Evolutionary conservation across 2,113 vertebrate genomes (phyloP).

Genomic region (Periophthalmodon schlosseri): DNA sequence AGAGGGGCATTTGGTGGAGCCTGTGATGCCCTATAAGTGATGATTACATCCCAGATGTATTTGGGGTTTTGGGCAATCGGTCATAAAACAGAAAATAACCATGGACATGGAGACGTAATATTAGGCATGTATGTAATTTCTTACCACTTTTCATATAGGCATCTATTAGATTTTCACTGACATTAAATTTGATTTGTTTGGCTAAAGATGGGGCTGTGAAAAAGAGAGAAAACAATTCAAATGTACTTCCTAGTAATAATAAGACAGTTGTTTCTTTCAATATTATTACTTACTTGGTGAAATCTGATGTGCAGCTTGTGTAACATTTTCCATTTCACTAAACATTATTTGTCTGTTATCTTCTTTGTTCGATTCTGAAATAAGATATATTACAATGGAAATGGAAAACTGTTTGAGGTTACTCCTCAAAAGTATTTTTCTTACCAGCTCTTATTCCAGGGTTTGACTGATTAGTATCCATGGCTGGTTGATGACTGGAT

Average conservation of each 20-base stretch:
- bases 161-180: slow-evolving; percentile 57
- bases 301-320: neutral
- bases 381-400: neutral
- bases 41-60: neutral
- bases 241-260: neutral
- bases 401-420: neutral
- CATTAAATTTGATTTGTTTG: slow-evolving; percentile 61
- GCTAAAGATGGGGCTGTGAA: slow-evolving; percentile 60
- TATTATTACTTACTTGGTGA: slow-evolving; percentile 2
- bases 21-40: too few relatives aligned
- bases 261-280: neutral
- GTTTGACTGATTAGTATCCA: neutral
- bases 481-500: neutral
- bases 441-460: neutral
- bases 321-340: neutral
- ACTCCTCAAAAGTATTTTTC: neutral
- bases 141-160: slow-evolving; percentile 76
- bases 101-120: neutral
- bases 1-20: too few relatives aligned
- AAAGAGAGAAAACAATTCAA: neutral
- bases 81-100: neutral
- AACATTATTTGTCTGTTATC: neutral
- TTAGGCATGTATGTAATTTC: slow-evolving; percentile 4
- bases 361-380: neutral
- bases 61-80: neutral